Evolutionary conservation across 2,797 vertebrate species (phyloP).

Genomic region (Nothura maculosa): DNA sequence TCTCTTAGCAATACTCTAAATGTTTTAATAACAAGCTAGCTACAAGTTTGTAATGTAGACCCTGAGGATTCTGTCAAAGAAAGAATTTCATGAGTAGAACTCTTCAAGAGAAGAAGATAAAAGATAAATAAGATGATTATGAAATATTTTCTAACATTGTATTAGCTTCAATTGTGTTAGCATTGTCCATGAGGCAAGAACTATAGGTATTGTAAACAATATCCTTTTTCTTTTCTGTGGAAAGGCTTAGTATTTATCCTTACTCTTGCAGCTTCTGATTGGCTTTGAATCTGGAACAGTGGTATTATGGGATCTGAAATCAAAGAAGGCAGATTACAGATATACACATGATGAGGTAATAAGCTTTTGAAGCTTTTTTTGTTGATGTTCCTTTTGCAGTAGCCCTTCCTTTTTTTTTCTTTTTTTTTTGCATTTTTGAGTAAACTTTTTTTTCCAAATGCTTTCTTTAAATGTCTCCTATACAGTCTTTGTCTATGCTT

Average conservation of each 20-base stretch:
- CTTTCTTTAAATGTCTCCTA: neutral
- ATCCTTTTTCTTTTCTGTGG: neutral
- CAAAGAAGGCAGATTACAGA: slow-evolving; percentile 98
- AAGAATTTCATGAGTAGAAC: neutral
- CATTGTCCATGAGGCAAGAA: neutral
- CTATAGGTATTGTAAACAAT: neutral
- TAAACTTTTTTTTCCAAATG: neutral
- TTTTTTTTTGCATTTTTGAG: neutral
- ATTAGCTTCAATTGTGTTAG: neutral
- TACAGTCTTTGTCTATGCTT: neutral
- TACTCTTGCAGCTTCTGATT: slow-evolving; percentile 93
- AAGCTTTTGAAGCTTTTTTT: neutral
- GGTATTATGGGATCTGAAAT: slow-evolving; percentile 98
- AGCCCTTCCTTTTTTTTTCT: neutral
- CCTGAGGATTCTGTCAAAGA: neutral
- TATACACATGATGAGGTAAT: slow-evolving; percentile 98
- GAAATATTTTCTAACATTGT: neutral
- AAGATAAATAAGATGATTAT: too few relatives aligned
- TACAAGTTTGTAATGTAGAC: neutral
- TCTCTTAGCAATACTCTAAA: neutral
- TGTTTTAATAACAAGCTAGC: neutral
- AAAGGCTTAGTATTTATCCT: slow-evolving; percentile 27
- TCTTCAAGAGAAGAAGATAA: neutral
- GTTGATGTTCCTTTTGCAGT: neutral
- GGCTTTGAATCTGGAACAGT: slow-evolving; percentile 98